Conservation (phyloP, 2,888 invertebrate genomes). For the Flabesymbios commensalis region DNA sequence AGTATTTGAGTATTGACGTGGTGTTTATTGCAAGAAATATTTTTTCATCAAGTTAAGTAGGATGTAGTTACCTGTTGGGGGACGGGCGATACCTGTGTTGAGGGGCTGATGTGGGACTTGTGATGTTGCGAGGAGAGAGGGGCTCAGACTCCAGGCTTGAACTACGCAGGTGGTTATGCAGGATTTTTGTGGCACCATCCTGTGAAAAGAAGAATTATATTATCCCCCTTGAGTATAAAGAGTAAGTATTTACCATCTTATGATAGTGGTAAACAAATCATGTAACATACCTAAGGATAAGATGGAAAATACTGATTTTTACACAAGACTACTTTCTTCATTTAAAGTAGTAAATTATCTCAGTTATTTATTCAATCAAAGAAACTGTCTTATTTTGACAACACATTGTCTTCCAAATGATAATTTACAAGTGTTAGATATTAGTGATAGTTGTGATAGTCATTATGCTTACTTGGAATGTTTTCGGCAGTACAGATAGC, state of each 20-base stretch:
- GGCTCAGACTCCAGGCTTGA: constrained; percentile 45
- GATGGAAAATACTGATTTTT: too few species aligned
- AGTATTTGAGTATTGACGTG: too few species aligned
- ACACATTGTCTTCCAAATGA: background rate
- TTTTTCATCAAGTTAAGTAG: too few species aligned
- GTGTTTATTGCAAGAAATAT: too few species aligned
- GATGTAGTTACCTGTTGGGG: constrained; percentile 12
- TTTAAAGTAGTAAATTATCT: too few species aligned
- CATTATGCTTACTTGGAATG: constrained; percentile 53
- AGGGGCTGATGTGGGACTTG: constrained; percentile 16
- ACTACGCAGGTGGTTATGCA: constrained; percentile 52
- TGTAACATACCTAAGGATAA: background rate
- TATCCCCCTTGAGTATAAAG: background rate
- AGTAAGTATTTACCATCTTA: background rate
- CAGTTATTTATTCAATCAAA: background rate
- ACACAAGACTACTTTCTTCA: too few species aligned
- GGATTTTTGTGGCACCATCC: constrained; percentile 61
- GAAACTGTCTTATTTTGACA: too few species aligned
- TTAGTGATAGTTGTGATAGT: background rate
- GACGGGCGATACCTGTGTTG: background rate
- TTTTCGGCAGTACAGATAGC: constrained; percentile 62
- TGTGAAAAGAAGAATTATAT: constrained; percentile 21
- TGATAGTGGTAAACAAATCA: background rate
- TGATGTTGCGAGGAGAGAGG: constrained; percentile 50
- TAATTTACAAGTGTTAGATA: background rate